A percentile compares a stretch with the other conserved stretches of the same genome.
Conservation (phyloP, 2,888 invertebrate species). For the Caradrina clavipalpis region DNA sequence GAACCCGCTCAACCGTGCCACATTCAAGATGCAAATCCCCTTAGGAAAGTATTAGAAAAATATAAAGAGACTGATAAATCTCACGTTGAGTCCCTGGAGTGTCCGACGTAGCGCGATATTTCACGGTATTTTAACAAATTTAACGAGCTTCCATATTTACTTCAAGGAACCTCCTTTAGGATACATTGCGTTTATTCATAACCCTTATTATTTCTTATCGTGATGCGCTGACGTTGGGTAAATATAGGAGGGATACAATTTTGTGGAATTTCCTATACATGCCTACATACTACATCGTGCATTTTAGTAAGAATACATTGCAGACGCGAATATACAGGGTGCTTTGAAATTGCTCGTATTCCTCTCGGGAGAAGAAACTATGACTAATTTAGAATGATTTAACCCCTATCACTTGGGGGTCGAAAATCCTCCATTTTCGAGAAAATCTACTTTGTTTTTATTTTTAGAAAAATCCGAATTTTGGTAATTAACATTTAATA, state of each 20-base stretch:
- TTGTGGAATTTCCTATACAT: neutral
- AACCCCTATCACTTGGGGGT: too few relatives aligned
- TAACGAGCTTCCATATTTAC: conserved; percentile 89
- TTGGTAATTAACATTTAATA: too few relatives aligned
- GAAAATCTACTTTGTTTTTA: too few relatives aligned
- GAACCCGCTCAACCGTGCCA: conserved; percentile 75
- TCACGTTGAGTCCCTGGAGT: conserved; percentile 79
- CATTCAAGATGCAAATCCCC: conserved; percentile 83
- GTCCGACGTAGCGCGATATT: conserved; percentile 87
- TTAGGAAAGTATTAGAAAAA: conserved; percentile 86
- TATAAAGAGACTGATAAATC: conserved; percentile 77
- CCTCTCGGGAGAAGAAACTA: too few relatives aligned
- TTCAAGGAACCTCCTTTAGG: conserved; percentile 80
- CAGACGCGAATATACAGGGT: too few relatives aligned
- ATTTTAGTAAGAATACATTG: neutral
- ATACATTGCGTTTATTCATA: conserved; percentile 78
- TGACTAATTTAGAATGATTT: too few relatives aligned
- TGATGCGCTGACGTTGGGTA: conserved; percentile 35
- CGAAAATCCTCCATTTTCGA: too few relatives aligned
- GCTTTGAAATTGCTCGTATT: too few relatives aligned
- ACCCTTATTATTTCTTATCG: conserved; percentile 65
- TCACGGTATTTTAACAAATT: conserved; percentile 91
- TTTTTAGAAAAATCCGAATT: too few relatives aligned
- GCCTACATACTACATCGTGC: too few relatives aligned
- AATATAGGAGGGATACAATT: conserved; percentile 11